Base-by-base conservation (phyloP, 2,113 vertebrate species). In the Siphamia tubifer region DNA sequence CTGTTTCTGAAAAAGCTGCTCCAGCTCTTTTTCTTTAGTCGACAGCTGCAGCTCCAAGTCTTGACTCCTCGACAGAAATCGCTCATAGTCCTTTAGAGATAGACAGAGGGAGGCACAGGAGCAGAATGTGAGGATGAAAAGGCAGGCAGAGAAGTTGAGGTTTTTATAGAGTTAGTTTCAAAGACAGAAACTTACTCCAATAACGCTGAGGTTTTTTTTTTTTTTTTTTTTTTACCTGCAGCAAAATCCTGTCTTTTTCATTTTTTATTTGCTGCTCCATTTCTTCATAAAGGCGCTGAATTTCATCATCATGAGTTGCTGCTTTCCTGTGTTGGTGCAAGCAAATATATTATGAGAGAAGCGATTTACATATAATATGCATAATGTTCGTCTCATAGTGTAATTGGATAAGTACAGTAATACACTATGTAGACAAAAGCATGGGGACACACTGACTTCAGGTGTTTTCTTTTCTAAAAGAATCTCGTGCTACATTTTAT, bases 241-340 rank as follows among this genome's bases (percentile, higher is more conserved):
- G 75, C 10, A 95, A 83, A 79, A 98, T 94, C 58, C 89, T 87
- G 15, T 98, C 95, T 63, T 95, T 96, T 80, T 98, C 96, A 2
- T 67, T 94, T 81, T 95, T 96, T 61, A 99, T 97, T 74, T 98
- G 95, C 52, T 94, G 95, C 47, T 98, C 96, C 96, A 97, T 98
- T 91, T 99, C 97, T 49, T 96, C 95, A 17, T 96, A 98, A 0
- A 99, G 93, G 21, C 89, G 90, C 35, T 95, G 92, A 62, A 97
- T 96, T 90, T 99, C 95, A 85, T 94, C 86, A 74, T 95, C 94
- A 35, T 96, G 95, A 12, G 93, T 92, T 16, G 93, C 90, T 31
- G 92, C 92, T 91, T 95, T 98, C 85, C 97, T 98, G 84, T 44
- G 31, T 1, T 30, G 55, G 27, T 25, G 21, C 42, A 23, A 63